Evolutionary conservation across 2,888 invertebrate genomes (phyloP).

Genomic region (Crepidodera aurea): DNA sequence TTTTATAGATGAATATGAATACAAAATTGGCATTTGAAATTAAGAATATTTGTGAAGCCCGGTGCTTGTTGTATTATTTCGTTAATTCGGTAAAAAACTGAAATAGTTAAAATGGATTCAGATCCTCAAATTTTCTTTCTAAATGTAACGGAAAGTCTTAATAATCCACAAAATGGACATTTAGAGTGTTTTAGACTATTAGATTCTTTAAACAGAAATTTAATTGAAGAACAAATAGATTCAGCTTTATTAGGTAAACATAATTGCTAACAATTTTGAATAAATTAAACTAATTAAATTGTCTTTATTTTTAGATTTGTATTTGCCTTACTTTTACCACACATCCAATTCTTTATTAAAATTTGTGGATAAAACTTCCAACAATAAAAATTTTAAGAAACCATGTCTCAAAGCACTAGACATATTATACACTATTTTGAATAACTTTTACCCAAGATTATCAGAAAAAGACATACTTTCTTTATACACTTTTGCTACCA

Average conservation of each 20-base stretch:
- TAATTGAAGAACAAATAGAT: slow-evolving; percentile 48
- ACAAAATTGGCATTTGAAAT: too few species aligned
- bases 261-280: too few species aligned
- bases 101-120: slow-evolving; percentile 43
- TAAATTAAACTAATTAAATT: background rate
- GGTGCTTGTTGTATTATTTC: too few species aligned
- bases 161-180: slow-evolving; percentile 38
- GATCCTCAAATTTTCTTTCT: slow-evolving; percentile 44
- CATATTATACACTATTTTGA: slow-evolving; percentile 53
- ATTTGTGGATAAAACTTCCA: slow-evolving; percentile 45
- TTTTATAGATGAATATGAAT: too few species aligned
- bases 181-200: slow-evolving; percentile 42
- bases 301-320: slow-evolving; percentile 49
- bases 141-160: slow-evolving; percentile 33
- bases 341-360: slow-evolving; percentile 47
- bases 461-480: slow-evolving; percentile 47
- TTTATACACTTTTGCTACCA: slow-evolving; percentile 49
- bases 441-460: slow-evolving; percentile 51
- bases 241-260: slow-evolving; percentile 45
- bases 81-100: too few species aligned
- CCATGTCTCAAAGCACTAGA: slow-evolving; percentile 48
- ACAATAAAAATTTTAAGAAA: slow-evolving; percentile 45
- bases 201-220: slow-evolving; percentile 43
- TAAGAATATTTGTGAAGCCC: too few species aligned
- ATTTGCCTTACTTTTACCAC: slow-evolving; percentile 52